phyloP scores from a whole-genome alignment of 2,888 invertebrate genomes.

The Cheilosia urbana region DNA sequence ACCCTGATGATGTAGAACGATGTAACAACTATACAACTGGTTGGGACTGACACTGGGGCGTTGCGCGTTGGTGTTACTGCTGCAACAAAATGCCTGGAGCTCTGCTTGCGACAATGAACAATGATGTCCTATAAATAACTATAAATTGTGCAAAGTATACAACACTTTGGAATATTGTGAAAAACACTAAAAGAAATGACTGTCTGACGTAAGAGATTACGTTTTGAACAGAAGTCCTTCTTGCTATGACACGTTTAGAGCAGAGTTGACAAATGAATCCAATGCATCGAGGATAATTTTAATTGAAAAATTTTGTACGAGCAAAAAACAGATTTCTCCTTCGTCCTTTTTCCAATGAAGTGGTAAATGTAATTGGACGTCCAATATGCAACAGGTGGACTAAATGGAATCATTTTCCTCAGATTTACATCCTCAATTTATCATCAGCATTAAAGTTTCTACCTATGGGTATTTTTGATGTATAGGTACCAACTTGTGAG shows the following conservation, averaged over 20 bases:
- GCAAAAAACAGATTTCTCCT: background rate
- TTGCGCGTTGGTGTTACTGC: background rate
- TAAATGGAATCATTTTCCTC: background rate
- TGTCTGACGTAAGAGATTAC: conserved; percentile 67
- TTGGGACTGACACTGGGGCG: too few species aligned
- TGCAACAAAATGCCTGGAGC: conserved; percentile 7
- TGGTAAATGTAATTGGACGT: background rate
- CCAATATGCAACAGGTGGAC: conserved; percentile 18
- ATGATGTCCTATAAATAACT: conserved; percentile 69
- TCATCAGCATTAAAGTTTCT: background rate
- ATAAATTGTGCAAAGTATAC: conserved; percentile 61
- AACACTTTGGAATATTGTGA: conserved; percentile 44
- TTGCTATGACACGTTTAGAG: conserved; percentile 27
- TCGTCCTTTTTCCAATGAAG: background rate
- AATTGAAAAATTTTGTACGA: conserved; percentile 54
- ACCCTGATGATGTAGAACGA: conserved; percentile 11
- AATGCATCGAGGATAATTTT: conserved; percentile 33
- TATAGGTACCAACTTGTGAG: too few species aligned
- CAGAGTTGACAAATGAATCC: conserved; percentile 18
- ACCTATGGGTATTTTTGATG: too few species aligned
- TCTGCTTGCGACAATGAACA: conserved; percentile 62
- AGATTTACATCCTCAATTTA: background rate
- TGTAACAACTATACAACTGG: background rate
- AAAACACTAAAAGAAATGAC: conserved; percentile 43
- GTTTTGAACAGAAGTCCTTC: conserved; percentile 53